Conservation (phyloP, 2,797 vertebrate genomes). For the Aplochiton taeniatus region DNA sequence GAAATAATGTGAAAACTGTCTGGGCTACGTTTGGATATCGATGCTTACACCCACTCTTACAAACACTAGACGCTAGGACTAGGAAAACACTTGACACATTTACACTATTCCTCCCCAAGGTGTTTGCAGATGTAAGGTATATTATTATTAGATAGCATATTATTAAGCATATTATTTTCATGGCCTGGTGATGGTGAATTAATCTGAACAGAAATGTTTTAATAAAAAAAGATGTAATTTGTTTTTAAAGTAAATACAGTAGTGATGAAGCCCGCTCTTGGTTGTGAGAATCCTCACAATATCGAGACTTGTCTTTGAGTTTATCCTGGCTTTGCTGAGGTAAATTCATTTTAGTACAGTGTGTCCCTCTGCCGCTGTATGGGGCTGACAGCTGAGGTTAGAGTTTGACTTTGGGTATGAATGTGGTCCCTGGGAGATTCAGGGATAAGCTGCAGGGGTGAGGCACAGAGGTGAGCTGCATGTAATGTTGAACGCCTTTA, state of each 20-base stretch:
- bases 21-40: constrained; percentile 58
- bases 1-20: constrained; percentile 71
- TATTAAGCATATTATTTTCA: too few species aligned
- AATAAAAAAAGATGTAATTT: constrained; percentile 34
- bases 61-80: background rate
- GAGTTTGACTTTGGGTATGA: constrained; percentile 45
- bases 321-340: too few species aligned
- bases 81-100: constrained; percentile 13
- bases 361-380: too few species aligned
- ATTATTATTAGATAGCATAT: too few species aligned
- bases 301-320: too few species aligned
- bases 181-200: constrained; percentile 23
- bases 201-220: constrained; percentile 23
- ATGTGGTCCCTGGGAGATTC: constrained; percentile 31
- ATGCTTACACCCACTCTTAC: constrained; percentile 25
- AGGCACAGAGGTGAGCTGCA: constrained; percentile 41
- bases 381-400: background rate
- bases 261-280: too few species aligned
- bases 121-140: constrained; percentile 11
- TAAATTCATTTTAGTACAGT: too few species aligned
- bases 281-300: too few species aligned
- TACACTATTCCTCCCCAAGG: constrained; percentile 14
- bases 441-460: constrained; percentile 42
- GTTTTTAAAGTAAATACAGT: too few species aligned
- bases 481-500: constrained; percentile 45